Conservation (phyloP, 2,888 invertebrate genomes). For the Latrodectus hesperus region DNA sequence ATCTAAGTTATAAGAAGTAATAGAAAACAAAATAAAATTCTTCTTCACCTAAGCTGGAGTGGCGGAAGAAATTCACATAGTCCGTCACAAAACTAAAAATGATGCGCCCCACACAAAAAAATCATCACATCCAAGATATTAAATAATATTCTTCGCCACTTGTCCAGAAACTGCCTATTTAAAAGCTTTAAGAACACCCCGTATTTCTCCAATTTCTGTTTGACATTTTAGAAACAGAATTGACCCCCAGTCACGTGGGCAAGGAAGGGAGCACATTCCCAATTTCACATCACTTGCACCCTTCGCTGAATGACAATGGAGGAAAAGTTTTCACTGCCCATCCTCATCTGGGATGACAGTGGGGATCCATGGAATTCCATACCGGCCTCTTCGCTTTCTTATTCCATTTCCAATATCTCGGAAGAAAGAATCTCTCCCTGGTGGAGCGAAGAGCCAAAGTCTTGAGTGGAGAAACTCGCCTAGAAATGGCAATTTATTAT, state of each 20-base stretch:
- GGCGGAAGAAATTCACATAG: background rate
- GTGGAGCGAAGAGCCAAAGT: background rate
- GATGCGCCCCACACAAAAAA: background rate
- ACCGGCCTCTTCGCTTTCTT: background rate
- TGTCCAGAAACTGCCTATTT: background rate
- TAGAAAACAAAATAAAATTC: background rate
- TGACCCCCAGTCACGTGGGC: background rate
- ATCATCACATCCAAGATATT: background rate
- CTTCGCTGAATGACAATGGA: background rate
- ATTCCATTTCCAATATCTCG: background rate
- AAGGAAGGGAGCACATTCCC: background rate
- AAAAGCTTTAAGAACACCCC: background rate
- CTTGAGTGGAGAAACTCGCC: background rate
- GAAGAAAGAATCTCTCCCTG: background rate
- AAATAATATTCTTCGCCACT: background rate
- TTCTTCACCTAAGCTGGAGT: background rate
- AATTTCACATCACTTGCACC: background rate
- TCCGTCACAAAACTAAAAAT: background rate
- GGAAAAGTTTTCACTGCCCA: background rate
- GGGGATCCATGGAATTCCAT: background rate
- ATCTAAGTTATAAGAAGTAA: too few species aligned
- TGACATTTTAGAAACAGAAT: background rate
- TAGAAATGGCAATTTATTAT: slow-evolving; percentile 35
- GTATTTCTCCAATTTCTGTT: background rate
- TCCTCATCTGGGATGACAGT: background rate